These are phyloP conservation scores for Hydrozoanthus gracilis DNA, from an alignment of 92 coral and sea anemone genomes.

Conservation along the genomic window DNA sequence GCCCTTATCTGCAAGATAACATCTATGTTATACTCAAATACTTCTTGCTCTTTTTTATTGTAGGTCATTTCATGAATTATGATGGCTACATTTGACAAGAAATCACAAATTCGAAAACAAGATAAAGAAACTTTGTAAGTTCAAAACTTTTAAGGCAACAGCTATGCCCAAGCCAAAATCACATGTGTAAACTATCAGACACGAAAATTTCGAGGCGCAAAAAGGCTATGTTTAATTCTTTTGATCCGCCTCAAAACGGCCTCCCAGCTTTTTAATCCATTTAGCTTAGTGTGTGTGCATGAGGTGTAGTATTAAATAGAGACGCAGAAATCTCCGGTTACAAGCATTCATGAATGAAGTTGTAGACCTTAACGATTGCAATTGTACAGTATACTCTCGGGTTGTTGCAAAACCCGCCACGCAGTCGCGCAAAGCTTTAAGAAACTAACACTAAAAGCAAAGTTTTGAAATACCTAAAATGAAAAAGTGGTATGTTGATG, in stretches of 20 bases:
- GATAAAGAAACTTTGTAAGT: too few species aligned
- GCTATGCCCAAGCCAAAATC: too few species aligned
- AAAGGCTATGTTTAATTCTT: not conserved
- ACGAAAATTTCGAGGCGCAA: not conserved
- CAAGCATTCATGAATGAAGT: constrained; percentile 29
- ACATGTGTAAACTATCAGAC: not conserved
- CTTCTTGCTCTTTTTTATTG: too few species aligned
- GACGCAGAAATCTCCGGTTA: constrained; percentile 37
- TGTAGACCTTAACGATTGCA: constrained; percentile 12
- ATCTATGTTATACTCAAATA: too few species aligned
- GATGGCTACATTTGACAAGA: too few species aligned
- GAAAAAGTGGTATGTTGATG: too few species aligned
- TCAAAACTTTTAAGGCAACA: too few species aligned
- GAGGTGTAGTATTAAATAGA: constrained; percentile 35
- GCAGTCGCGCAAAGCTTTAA: not conserved
- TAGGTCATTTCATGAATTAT: not conserved
- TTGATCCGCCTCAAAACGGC: not conserved
- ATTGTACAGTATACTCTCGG: not conserved
- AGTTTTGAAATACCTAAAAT: too few species aligned
- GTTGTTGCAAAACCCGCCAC: constrained; percentile 16
- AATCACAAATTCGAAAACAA: too few species aligned
- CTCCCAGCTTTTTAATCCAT: constrained; percentile 13
- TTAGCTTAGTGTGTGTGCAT: constrained; percentile 11
- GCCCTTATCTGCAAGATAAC: too few species aligned
- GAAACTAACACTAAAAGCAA: too few species aligned